Base-by-base conservation (phyloP, 2,888 invertebrate genomes). In the Cheilosia vulpina region DNA sequence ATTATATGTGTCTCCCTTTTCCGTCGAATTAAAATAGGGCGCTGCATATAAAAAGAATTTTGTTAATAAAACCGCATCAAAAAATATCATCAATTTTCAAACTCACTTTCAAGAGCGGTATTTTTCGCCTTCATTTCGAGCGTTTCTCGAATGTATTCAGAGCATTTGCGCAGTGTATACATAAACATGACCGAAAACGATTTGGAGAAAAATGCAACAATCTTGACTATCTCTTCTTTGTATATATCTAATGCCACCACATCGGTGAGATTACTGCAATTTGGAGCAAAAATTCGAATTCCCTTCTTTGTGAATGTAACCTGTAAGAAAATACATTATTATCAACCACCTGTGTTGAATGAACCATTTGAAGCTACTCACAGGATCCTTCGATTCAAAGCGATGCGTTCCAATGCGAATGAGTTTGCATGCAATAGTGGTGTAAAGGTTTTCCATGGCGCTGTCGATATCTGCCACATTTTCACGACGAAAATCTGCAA, bases 371-470 rank as follows among this genome's bases (percentile, higher is more conserved):
- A 4, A 11, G 15, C 4, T 21, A 84, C 93, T 90, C 91, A 97
- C 95, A 92, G 95, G 94, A 90, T 96, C 96, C 81, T 93, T 94
- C 31, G 97, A 96, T 87, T 95, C 94, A 89, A 95, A 96, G 93
- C 96, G 95, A 90, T 97, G 96, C 17, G 97, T 96, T 47, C 98
- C 98, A 90, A 98, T 95, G 87, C 97, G 94, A 73, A 98, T 95
- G 21, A 96, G 96, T 88, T 96, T 94, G 91, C 97, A 97, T 19
- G 93, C 92, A 13, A 96, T 89, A 58, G 94, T 92, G n/a, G 94
- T 94, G 68, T 93, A 93, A 62, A 93, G 89, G 57, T 93, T 93
- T 87, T 93, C 91, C 43, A 87, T 24, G 13, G 88, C 71, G 82
- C 93, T 93, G 45, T 92, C 90, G 0, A 80, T 57, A 88, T 93